A percentile compares a stretch with the other conserved stretches of the same genome.
Evolutionary conservation across 2,113 vertebrate genomes (phyloP).

Genomic region (Laticauda laticaudata): DNA sequence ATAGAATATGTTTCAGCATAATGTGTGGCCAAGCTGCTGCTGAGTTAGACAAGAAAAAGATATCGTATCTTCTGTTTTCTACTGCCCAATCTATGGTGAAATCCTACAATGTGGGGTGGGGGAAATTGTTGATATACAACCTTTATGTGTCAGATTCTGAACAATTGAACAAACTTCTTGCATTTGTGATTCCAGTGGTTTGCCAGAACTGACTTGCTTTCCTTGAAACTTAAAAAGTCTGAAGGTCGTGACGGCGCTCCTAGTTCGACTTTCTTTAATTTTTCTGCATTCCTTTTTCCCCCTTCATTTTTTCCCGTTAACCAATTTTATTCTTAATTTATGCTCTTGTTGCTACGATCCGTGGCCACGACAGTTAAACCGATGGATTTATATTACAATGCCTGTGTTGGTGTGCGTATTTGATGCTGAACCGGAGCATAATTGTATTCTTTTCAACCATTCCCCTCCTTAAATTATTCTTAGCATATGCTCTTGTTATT

Average conservation of each 20-base stretch:
- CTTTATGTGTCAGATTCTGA: not conserved
- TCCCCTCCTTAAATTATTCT: not conserved
- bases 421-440: not conserved
- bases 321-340: not conserved
- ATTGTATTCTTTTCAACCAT: not conserved
- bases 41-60: not conserved
- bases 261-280: not conserved
- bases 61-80: not conserved
- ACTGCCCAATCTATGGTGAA: not conserved
- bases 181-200: not conserved
- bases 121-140: not conserved
- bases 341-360: not conserved
- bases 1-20: not conserved
- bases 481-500: slow-evolving; percentile 50
- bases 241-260: not conserved
- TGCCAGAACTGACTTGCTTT: not conserved
- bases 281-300: not conserved
- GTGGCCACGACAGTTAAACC: not conserved
- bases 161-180: not conserved
- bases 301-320: accelerated
- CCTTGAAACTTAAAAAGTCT: not conserved
- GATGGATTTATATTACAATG: not conserved
- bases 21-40: not conserved
- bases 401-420: not conserved
- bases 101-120: not conserved